These are phyloP conservation scores for Sinodicranocentrus sp. DNA, from an alignment of 2,888 invertebrate species.

Conservation along the genomic window DNA sequence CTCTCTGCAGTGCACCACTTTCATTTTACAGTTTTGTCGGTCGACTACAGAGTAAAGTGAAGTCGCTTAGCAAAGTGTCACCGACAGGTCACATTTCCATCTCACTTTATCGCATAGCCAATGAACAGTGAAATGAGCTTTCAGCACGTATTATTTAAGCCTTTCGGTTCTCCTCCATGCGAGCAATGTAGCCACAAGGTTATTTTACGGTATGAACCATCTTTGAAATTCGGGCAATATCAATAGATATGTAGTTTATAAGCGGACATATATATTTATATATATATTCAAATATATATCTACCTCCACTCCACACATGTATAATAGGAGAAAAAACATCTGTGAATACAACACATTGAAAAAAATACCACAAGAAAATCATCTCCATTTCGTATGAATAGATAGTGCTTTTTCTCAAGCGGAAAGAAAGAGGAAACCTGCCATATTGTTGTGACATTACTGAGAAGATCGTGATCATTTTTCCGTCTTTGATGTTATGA, in stretches of 20 bases:
- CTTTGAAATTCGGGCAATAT: neutral
- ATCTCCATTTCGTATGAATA: constrained; percentile 44
- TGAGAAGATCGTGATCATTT: constrained; percentile 51
- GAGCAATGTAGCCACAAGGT: too few relatives aligned
- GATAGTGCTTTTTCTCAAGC: constrained; percentile 17
- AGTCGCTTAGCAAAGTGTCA: constrained; percentile 68
- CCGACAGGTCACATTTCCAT: constrained; percentile 74
- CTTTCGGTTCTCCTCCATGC: constrained; percentile 21
- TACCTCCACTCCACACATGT: neutral
- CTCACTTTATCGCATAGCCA: constrained; percentile 73
- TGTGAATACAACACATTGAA: too few relatives aligned
- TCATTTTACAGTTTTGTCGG: constrained; percentile 12
- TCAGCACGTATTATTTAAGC: constrained; percentile 72
- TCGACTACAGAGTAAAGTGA: constrained; percentile 19
- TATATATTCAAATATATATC: neutral
- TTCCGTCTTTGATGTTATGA: constrained; percentile 44
- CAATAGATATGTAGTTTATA: neutral
- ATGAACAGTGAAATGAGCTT: constrained; percentile 76
- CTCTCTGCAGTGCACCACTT: too few relatives aligned
- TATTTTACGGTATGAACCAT: neutral
- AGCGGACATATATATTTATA: neutral
- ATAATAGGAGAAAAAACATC: neutral
- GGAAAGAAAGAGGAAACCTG: constrained; percentile 33
- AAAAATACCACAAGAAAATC: constrained; percentile 31
- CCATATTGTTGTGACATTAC: constrained; percentile 65